Percentiles rank a stretch among this genome's conserved stretches.
Evolutionary conservation across 1,140 invertebrate species (phyloP).

Genomic region (Nasonia longicornis): DNA sequence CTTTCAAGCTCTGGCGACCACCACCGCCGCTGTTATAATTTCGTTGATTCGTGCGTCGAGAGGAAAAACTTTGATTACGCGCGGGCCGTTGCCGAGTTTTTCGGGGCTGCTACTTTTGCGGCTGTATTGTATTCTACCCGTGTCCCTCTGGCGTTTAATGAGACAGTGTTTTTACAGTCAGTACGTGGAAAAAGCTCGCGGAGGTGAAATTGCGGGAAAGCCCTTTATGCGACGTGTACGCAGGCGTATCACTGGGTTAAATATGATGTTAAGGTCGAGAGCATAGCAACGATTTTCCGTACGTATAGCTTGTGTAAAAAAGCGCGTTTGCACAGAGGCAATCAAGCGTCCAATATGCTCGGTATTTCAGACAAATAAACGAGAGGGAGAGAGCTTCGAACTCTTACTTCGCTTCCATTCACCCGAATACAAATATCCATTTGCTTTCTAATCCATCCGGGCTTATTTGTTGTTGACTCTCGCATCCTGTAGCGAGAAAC

Average conservation of each 20-base stretch:
- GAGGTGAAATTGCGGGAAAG: too few species aligned
- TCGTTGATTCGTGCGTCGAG: neutral
- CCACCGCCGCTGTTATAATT: neutral
- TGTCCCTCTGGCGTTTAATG: neutral
- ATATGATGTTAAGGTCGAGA: too few species aligned
- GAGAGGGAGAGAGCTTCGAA: neutral
- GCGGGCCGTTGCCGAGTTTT: neutral
- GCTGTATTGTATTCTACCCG: neutral
- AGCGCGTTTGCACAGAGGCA: too few species aligned
- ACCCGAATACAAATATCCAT: neutral
- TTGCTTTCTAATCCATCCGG: slow-evolving; percentile 6
- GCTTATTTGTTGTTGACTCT: slow-evolving; percentile 17
- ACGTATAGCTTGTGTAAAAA: too few species aligned
- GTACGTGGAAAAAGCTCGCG: too few species aligned
- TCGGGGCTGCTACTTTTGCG: neutral
- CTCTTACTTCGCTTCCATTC: neutral
- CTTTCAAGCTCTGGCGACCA: neutral
- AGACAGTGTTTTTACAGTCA: neutral
- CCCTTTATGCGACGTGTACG: too few species aligned
- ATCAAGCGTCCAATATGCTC: too few species aligned
- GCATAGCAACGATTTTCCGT: too few species aligned
- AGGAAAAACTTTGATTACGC: neutral
- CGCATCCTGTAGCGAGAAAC: neutral
- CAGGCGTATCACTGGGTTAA: too few species aligned
- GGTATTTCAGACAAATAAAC: neutral